Evolutionary conservation across 2,797 vertebrate species (phyloP).

Genomic region (Arnoldichthys spilopterus): DNA sequence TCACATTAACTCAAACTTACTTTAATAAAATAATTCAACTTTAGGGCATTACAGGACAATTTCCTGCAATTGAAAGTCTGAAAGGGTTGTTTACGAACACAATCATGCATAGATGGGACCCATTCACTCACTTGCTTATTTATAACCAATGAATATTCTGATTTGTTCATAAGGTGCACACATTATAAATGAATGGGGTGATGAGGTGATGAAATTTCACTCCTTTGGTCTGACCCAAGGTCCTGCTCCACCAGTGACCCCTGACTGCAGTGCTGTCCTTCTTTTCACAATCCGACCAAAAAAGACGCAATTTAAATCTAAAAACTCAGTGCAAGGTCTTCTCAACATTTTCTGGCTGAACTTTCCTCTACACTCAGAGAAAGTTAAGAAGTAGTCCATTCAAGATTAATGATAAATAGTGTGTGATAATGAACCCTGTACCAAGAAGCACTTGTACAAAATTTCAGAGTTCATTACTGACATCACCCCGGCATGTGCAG

Average conservation of each 20-base stretch:
- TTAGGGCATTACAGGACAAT: neutral
- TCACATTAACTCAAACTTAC: too few species aligned
- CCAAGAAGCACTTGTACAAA: neutral
- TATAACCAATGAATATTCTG: constrained; percentile 6
- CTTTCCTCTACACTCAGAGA: neutral
- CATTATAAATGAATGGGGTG: neutral
- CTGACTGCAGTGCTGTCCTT: neutral
- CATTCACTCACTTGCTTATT: neutral
- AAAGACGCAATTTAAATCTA: constrained; percentile 1
- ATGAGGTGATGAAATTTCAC: constrained; percentile 1
- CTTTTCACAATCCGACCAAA: neutral
- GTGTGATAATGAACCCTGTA: neutral
- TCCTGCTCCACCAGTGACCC: neutral
- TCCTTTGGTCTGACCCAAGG: neutral
- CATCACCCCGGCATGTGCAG: neutral
- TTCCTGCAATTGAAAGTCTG: neutral
- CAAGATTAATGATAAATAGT: neutral
- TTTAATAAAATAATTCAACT: too few species aligned
- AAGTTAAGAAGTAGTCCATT: neutral
- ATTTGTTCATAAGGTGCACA: neutral
- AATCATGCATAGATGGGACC: neutral
- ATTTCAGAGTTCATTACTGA: neutral
- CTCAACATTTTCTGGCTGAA: neutral
- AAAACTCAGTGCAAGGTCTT: neutral
- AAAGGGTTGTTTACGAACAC: neutral